Evolutionary conservation across 2,797 vertebrate species (phyloP), one percentile per base, ranked within the genome.

Genomic region (Stomatorhinus walkeri): DNA sequence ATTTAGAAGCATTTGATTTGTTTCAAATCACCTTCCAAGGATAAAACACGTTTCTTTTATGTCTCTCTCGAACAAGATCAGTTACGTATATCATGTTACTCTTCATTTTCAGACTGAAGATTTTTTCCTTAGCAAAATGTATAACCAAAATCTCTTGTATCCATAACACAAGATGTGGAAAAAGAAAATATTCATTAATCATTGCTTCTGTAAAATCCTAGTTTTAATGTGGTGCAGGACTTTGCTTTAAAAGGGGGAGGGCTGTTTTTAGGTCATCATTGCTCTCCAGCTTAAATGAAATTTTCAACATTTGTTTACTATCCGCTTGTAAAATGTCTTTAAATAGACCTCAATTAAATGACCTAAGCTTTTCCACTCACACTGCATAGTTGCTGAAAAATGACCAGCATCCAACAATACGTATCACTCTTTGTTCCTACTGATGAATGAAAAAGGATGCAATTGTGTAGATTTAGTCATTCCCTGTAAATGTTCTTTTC

Each of bases 111-210:
- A 94, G 92, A 88, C 89, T 90, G 93, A 93, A 94, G 95, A 94
- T 95, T 95, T 96, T 93, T 94, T 90, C 87, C 94, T 92, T 93
- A 94, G 93, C 95, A 93, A 94, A 95, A 94, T 91, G 93, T 92
- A 91, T 92, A 90, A 87, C 91, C 91, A 90, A 95, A 95, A 96
- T 94, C 94, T 94, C 94, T 95, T 96, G 94, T 95, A 95, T 96
- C 95, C 95, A 96, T 95, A 96, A 95, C 94, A 95, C 93, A 95
- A 96, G 95, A 96, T 95, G 95, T 96, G 95, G 94, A 95, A 96
- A 96, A 96, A 96, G 95, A 95, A 94, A 93, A 92, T 92, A 91
- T 93, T 93, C 94, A 94, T 95, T 95, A 95, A 95, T 95, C 95
- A 95, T 91, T 16, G 88, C 93, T 91, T 92, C 93, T 92, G 91